These are phyloP conservation scores for Epinephelus moara DNA, from an alignment of 2,113 vertebrate genomes.

Conservation along the genomic window DNA sequence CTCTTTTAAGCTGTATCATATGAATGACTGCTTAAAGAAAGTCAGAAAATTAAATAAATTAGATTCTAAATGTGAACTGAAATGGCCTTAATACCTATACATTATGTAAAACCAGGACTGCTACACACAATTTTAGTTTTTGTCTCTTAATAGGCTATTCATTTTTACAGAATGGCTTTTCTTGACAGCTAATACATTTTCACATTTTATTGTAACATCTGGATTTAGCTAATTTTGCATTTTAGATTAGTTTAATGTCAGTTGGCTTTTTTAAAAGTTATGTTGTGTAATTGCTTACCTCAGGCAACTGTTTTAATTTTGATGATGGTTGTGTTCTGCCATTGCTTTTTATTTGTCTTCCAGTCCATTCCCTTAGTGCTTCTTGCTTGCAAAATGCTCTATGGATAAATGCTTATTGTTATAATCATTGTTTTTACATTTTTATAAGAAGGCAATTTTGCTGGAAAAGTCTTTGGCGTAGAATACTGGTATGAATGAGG, in stretches of 20 bases:
- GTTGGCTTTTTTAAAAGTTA: neutral
- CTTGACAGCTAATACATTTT: neutral
- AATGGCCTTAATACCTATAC: neutral
- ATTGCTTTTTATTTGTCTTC: neutral
- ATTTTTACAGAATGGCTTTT: neutral
- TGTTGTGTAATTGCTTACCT: neutral
- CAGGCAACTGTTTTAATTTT: neutral
- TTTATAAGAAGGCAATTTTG: neutral
- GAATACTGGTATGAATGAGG: neutral
- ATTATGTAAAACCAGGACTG: neutral
- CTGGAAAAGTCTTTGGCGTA: neutral
- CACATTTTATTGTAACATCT: neutral
- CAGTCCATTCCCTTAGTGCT: neutral
- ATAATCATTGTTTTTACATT: too few species aligned
- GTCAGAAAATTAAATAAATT: too few species aligned
- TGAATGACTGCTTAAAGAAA: neutral
- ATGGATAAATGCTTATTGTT: neutral
- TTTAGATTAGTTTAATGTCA: neutral
- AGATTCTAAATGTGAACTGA: neutral
- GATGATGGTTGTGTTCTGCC: neutral
- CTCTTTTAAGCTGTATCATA: neutral
- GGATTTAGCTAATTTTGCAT: neutral
- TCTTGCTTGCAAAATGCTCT: neutral
- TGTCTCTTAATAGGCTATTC: neutral
- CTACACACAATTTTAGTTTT: neutral